Conservation (phyloP, 2,797 vertebrate species). For the Cossypha niveicapilla region DNA sequence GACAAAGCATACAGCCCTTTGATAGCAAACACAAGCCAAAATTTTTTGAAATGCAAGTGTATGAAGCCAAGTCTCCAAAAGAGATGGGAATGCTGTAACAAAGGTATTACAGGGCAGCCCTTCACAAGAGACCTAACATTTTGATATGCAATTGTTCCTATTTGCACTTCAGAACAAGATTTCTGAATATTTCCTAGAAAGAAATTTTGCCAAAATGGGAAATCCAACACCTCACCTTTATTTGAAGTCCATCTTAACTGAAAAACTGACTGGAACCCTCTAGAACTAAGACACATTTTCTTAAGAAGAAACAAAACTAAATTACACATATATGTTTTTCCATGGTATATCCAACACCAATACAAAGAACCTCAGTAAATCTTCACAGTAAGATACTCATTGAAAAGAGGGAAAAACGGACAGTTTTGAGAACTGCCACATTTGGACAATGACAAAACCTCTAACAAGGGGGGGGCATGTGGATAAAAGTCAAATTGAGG, state of each 20-base stretch:
- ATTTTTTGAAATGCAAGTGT: background rate
- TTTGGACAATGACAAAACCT: background rate
- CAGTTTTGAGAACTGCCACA: background rate
- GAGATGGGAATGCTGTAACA: background rate
- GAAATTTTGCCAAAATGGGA: background rate
- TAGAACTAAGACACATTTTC: background rate
- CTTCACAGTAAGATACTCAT: background rate
- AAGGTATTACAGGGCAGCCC: background rate
- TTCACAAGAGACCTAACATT: background rate
- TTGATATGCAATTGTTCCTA: background rate
- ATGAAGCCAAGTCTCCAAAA: background rate
- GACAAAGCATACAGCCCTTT: background rate
- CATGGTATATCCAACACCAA: background rate
- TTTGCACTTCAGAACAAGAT: background rate
- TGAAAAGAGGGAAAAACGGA: background rate
- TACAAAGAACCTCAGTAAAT: background rate
- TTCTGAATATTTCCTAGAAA: background rate
- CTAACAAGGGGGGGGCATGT: accelerated
- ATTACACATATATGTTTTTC: background rate
- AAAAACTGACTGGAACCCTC: background rate
- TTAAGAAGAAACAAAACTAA: background rate
- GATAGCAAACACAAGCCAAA: background rate
- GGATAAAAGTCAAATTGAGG: background rate
- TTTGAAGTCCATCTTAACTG: background rate
- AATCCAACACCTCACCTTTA: background rate